Percentiles rank a stretch among this genome's conserved stretches.
phyloP scores from a whole-genome alignment of 2,113 vertebrate genomes.

The Caranx ignobilis region DNA sequence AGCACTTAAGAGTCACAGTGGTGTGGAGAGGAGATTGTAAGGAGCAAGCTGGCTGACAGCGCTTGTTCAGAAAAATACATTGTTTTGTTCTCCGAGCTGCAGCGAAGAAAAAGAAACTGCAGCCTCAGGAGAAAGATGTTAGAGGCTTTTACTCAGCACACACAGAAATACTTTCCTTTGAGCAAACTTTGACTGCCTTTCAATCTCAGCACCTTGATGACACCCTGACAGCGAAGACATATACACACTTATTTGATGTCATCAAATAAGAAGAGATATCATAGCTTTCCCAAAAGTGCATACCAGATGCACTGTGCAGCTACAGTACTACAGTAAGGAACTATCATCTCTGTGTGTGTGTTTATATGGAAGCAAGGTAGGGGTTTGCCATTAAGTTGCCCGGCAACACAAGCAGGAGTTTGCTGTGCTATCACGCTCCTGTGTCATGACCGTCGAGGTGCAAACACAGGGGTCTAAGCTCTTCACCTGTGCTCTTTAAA shows the following conservation, averaged over 20 bases:
- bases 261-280: conserved; percentile 15
- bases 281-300: conserved; percentile 9
- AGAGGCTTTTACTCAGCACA: conserved; percentile 37
- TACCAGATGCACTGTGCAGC: neutral
- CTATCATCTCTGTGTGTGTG: neutral
- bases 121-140: conserved; percentile 72
- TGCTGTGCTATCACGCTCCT: neutral
- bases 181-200: neutral
- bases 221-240: neutral
- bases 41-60: conserved; percentile 68
- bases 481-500: neutral
- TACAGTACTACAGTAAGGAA: neutral
- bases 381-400: conserved; percentile 31
- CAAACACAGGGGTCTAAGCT: conserved; percentile 24
- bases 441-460: neutral
- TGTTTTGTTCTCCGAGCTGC: conserved; percentile 16
- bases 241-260: neutral
- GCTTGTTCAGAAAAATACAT: conserved; percentile 4
- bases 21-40: conserved; percentile 65
- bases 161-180: neutral
- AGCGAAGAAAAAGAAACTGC: neutral
- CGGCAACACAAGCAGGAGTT: conserved; percentile 29
- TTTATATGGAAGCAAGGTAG: neutral
- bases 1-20: conserved; percentile 77
- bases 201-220: neutral